Evolutionary conservation across 2,797 vertebrate species (phyloP), one percentile per base, ranked within the genome.

Genomic region (Lerista edwardsae): DNA sequence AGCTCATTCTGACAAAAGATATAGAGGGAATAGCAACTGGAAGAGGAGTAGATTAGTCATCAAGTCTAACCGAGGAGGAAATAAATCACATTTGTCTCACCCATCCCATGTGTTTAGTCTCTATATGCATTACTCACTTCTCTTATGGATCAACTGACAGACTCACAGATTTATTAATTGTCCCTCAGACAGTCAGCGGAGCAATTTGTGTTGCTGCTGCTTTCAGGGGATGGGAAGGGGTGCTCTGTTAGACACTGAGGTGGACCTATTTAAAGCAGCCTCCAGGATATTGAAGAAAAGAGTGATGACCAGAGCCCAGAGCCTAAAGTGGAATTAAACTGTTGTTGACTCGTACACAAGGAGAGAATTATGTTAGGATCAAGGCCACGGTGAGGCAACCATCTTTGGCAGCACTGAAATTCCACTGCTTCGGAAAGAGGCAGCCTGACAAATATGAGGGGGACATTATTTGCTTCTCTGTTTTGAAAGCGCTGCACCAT

Each of bases 381-480:
- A 0, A 81, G 10, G 25, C 23, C 74, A 23, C 9, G 61, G 1
- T n/a, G 25, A 69, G 34, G 10, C 68, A 72, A 85, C 2, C 2
- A 17, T 69, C n/a, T 84, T 47, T 67, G 73, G 15, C 6, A 79
- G 83, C 36, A 27, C 1, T 84, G 72, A 81, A 72, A 2, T 27
- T 67, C 15, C 69, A 1, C 68, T 89, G 10, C 72, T 79, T 85
- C 79, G 83, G 89, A 12, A 91, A 62, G 19, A 81, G 4, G 2
- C 7, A 3, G 34, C 3, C 51, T 55, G 2, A 0, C 47, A 85
- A 7, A 4, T 82, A 51, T 74, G 64, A 86, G 57, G 84, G 55
- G 61, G 55, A 8, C 84, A 75, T 90, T 90, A 77, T 87, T 89
- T 90, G 75, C 91, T 92, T 90, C 83, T 91, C 90, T 93, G 90